These are phyloP conservation scores for Lottia scabra DNA, from an alignment of 2,888 invertebrate genomes.

Conservation along the genomic window DNA sequence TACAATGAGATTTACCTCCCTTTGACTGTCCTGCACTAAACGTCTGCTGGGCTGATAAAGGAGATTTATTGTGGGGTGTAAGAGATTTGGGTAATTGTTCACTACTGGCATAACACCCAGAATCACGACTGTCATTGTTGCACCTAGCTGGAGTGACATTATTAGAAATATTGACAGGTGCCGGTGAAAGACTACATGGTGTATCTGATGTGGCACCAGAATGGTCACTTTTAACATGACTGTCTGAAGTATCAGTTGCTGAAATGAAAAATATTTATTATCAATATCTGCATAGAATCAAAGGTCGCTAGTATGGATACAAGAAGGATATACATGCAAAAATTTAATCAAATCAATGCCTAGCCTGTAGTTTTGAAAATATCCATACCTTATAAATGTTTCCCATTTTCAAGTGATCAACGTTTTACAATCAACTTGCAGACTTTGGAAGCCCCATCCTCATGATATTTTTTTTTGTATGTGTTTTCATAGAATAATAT, in stretches of 20 bases:
- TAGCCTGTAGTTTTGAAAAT: too few relatives aligned
- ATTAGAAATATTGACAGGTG: constrained; percentile 17
- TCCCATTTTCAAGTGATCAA: too few relatives aligned
- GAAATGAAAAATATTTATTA: constrained; percentile 7
- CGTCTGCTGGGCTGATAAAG: not conserved
- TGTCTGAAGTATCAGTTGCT: constrained; percentile 35
- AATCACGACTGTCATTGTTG: constrained; percentile 64
- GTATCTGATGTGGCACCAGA: constrained; percentile 33
- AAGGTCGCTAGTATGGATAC: too few relatives aligned
- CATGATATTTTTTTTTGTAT: too few relatives aligned
- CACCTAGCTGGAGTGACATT: constrained; percentile 36
- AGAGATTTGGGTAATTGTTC: constrained; percentile 47
- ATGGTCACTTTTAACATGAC: constrained; percentile 24
- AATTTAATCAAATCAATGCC: too few relatives aligned
- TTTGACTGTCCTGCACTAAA: constrained; percentile 7
- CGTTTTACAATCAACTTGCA: too few relatives aligned
- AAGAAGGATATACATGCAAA: too few relatives aligned
- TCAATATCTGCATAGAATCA: too few relatives aligned
- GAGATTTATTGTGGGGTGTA: not conserved
- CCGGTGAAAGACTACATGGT: constrained; percentile 37
- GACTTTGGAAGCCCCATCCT: too few relatives aligned
- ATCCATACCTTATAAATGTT: too few relatives aligned
- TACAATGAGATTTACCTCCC: constrained; percentile 10
- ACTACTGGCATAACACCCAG: constrained; percentile 67
- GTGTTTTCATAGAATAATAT: too few relatives aligned